phyloP scores from a whole-genome alignment of 2,113 vertebrate genomes.

The Grammomys surdaster region DNA sequence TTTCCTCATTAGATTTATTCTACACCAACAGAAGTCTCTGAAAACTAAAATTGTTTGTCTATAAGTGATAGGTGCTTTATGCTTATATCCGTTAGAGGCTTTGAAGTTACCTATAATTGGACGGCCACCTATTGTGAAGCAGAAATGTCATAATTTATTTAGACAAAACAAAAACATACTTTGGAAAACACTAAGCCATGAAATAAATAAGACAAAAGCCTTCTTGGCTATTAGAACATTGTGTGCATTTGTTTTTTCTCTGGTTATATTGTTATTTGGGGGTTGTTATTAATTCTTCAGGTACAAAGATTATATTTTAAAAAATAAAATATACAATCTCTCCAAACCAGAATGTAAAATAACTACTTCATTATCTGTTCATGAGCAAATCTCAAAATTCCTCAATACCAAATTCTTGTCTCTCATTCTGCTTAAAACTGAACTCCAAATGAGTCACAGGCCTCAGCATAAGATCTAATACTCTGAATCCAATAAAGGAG shows the following conservation, averaged over 20 bases:
- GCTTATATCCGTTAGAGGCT: background rate
- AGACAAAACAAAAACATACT: conserved; percentile 13
- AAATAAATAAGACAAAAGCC: conserved; percentile 22
- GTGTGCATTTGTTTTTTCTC: background rate
- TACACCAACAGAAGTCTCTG: background rate
- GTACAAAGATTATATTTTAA: background rate
- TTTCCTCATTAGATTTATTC: conserved; percentile 20
- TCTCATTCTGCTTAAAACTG: background rate
- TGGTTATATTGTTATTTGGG: background rate
- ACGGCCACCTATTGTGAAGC: background rate
- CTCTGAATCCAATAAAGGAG: background rate
- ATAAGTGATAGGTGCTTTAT: background rate
- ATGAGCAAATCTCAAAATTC: background rate
- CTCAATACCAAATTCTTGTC: background rate
- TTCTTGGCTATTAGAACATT: background rate
- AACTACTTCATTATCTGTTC: background rate
- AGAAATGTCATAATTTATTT: background rate
- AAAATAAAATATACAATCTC: background rate
- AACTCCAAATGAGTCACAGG: background rate
- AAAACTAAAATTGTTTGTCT: background rate
- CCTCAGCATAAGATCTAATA: background rate
- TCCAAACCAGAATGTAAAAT: background rate
- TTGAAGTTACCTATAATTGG: background rate
- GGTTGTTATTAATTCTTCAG: background rate
- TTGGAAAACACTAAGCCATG: background rate